Conservation (phyloP, 1,140 invertebrate species). For the Leptinotarsa defecta region DNA sequence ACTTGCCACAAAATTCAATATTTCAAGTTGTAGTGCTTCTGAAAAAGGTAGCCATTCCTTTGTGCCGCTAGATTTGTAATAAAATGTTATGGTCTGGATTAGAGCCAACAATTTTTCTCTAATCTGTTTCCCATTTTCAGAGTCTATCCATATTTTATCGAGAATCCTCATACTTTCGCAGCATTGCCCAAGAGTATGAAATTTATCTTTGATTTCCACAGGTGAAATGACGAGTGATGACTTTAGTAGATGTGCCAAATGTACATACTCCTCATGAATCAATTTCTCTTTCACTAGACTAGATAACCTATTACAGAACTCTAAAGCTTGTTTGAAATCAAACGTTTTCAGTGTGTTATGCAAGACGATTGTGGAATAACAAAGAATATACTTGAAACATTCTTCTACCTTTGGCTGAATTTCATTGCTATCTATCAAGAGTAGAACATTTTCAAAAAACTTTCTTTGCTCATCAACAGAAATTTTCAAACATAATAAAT, state of each 20-base stretch:
- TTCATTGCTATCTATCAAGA: neutral
- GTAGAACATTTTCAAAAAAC: slow-evolving; percentile 8
- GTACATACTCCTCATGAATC: neutral
- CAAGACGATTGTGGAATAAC: neutral
- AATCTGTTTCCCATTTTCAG: neutral
- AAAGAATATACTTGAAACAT: slow-evolving; percentile 4
- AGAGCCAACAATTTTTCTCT: slow-evolving; percentile 10
- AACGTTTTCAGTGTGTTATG: slow-evolving; percentile 5
- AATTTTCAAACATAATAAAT: neutral
- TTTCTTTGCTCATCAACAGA: neutral
- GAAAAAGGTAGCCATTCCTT: neutral
- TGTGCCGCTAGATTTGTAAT: neutral
- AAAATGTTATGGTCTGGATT: neutral
- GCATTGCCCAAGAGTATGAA: neutral
- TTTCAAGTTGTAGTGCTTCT: slow-evolving; percentile 1
- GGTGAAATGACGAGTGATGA: neutral
- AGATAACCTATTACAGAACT: neutral
- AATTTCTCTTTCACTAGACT: neutral
- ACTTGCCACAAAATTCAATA: slow-evolving; percentile 1
- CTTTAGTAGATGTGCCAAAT: neutral
- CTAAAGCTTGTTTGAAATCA: slow-evolving; percentile 14
- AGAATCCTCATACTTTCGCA: slow-evolving; percentile 11
- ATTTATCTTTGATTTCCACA: neutral
- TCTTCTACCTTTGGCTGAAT: neutral
- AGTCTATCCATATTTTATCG: neutral